These are phyloP conservation scores for Patagioenas fasciata DNA, from an alignment of 2,113 vertebrate species.

Conservation along the genomic window DNA sequence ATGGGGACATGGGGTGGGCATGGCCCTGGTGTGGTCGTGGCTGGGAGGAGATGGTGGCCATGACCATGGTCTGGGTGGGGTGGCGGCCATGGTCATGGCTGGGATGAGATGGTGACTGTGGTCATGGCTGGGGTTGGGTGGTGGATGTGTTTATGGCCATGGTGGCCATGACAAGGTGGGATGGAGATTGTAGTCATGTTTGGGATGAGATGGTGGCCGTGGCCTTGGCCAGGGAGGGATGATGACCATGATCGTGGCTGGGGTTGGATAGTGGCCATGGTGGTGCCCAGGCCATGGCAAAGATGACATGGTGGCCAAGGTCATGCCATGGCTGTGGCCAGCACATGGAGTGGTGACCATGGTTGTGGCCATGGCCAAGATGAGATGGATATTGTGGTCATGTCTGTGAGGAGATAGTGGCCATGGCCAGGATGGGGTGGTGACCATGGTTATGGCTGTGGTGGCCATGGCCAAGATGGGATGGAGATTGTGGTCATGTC, in stretches of 20 bases:
- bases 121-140: neutral
- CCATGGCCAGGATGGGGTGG: neutral
- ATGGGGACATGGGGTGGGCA: rapidly evolving
- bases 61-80: too few species aligned
- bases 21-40: rapidly evolving
- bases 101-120: neutral
- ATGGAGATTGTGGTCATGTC: too few species aligned
- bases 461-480: too few species aligned
- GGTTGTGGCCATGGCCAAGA: too few species aligned
- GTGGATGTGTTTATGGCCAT: neutral
- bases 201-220: neutral
- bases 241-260: too few species aligned
- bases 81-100: too few species aligned
- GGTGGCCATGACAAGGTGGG: too few species aligned
- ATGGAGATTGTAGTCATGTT: too few species aligned
- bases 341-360: too few species aligned
- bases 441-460: neutral
- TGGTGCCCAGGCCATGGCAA: neutral
- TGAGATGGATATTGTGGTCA: too few species aligned
- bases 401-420: neutral
- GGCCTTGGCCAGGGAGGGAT: neutral
- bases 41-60: too few species aligned
- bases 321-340: too few species aligned
- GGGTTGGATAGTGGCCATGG: neutral
- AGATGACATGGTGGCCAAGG: neutral